phyloP scores from a whole-genome alignment of 2,113 vertebrate genomes.

The Myotis lucifugus region DNA sequence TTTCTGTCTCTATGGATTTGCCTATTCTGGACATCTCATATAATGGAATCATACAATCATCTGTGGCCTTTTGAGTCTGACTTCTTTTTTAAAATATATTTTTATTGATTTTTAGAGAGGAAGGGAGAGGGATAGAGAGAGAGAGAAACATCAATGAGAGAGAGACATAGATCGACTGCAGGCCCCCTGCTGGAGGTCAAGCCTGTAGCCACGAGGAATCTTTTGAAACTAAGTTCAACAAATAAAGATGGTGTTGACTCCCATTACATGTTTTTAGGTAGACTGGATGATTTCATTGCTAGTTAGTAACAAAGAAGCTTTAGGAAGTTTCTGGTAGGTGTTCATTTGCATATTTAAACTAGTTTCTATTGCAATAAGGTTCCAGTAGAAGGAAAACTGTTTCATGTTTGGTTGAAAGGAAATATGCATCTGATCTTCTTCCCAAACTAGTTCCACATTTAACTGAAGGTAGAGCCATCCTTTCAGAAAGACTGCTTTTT shows the following conservation, averaged over 20 bases:
- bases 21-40: not conserved
- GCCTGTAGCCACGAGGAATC: not conserved
- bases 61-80: not conserved
- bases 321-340: not conserved
- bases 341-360: conserved; percentile 28
- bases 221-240: conserved; percentile 23
- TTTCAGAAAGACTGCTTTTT: not conserved
- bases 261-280: not conserved
- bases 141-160: too few relatives aligned
- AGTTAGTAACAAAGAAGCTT: not conserved
- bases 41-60: not conserved
- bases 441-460: not conserved
- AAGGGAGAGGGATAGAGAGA: too few relatives aligned
- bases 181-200: too few relatives aligned
- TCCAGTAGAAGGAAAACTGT: not conserved
- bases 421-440: not conserved
- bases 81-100: not conserved
- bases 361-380: not conserved
- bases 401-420: conserved; percentile 42
- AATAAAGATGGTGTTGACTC: not conserved
- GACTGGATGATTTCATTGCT: conserved; percentile 28
- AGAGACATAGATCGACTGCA: too few relatives aligned
- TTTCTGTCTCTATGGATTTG: not conserved
- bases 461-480: not conserved
- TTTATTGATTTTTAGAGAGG: too few relatives aligned